A percentile compares a stretch with the other conserved stretches of the same genome.
Evolutionary conservation across 2,888 invertebrate species (phyloP).

Genomic region (Apotomis betuletana): DNA sequence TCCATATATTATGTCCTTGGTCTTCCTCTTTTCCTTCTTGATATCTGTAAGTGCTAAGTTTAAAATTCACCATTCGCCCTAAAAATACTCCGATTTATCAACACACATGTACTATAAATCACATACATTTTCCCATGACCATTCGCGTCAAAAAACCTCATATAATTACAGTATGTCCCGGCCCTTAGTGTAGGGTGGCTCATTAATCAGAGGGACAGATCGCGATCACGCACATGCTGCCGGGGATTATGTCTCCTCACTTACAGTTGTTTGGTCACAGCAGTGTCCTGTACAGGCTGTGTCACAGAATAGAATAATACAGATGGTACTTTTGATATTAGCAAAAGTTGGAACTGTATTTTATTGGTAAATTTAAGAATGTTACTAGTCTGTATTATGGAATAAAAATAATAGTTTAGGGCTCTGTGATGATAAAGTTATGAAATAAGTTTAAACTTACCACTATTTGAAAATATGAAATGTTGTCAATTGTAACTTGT

Average conservation of each 20-base stretch:
- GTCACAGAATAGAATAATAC: too few species aligned
- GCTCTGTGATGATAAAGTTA: too few species aligned
- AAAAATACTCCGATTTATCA: neutral
- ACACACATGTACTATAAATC: conserved; percentile 3
- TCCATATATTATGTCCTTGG: too few species aligned
- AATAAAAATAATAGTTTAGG: too few species aligned
- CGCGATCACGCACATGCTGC: conserved; percentile 63
- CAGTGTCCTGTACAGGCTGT: conserved; percentile 43
- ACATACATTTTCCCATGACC: conserved; percentile 7
- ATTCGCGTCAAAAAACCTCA: conserved; percentile 32
- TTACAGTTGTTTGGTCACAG: conserved; percentile 60
- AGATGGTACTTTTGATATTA: too few species aligned
- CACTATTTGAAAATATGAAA: too few species aligned
- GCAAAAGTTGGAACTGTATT: too few species aligned
- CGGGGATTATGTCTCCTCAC: conserved; percentile 64
- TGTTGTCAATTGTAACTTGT: neutral
- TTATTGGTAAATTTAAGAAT: neutral
- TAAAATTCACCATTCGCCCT: too few species aligned
- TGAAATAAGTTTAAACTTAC: too few species aligned
- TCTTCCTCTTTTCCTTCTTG: too few species aligned
- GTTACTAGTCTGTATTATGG: neutral
- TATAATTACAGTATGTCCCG: conserved; percentile 43
- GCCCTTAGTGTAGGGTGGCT: conserved; percentile 51
- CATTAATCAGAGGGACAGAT: conserved; percentile 78
- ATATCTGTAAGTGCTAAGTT: too few species aligned